phyloP scores from a whole-genome alignment of 2,888 invertebrate species.

The Trachelus iudaicus region DNA sequence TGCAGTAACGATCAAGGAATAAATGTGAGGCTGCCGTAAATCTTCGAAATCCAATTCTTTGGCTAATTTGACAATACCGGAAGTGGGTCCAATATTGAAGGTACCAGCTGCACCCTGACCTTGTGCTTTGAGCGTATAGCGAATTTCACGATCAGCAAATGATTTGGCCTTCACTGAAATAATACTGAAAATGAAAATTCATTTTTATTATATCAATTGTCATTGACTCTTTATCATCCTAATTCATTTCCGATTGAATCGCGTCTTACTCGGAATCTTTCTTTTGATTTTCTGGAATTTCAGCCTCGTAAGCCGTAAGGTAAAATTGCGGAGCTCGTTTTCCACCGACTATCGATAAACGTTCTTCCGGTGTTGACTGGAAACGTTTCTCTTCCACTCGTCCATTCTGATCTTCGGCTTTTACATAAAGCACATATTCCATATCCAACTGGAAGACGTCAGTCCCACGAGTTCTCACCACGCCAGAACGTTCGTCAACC shows the following conservation, averaged over 20 bases:
- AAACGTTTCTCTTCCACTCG: constrained; percentile 89
- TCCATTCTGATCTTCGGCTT: constrained; percentile 95
- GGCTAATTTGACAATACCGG: constrained; percentile 94
- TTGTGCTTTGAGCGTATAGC: constrained; percentile 94
- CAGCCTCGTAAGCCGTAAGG: constrained; percentile 93
- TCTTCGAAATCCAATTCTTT: constrained; percentile 98
- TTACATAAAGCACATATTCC: constrained; percentile 96
- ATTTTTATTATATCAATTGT: constrained; percentile 2
- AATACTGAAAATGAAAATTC: constrained; percentile 73
- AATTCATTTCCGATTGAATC: not conserved
- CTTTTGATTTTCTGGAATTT: constrained; percentile 96
- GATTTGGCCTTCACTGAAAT: constrained; percentile 97
- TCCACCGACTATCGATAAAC: constrained; percentile 95
- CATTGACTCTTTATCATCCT: not conserved
- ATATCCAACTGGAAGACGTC: constrained; percentile 94
- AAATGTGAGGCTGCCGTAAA: constrained; percentile 91
- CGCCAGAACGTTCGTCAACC: constrained; percentile 91
- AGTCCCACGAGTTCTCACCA: constrained; percentile 89
- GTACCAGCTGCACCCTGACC: constrained; percentile 92
- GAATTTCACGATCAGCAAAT: constrained; percentile 95
- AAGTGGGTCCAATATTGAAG: constrained; percentile 93
- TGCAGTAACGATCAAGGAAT: constrained; percentile 91
- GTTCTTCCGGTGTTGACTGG: constrained; percentile 92
- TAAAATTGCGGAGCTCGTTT: constrained; percentile 98
- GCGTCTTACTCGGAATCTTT: constrained; percentile 90